Evolutionary conservation across 2,888 invertebrate genomes (phyloP).

Genomic region (Polydrusus tereticollis): DNA sequence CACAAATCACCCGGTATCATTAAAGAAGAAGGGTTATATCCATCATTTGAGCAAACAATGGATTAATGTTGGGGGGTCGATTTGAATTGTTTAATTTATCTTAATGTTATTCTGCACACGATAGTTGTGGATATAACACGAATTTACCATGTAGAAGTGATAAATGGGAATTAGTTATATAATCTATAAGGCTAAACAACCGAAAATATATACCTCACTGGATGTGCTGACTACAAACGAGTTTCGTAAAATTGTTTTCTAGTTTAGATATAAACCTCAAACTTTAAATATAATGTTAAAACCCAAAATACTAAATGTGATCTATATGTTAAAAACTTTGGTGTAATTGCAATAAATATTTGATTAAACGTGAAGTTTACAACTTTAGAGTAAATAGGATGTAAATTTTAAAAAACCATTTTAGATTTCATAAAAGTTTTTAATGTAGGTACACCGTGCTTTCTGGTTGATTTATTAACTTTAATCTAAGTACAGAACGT

Average conservation of each 20-base stretch:
- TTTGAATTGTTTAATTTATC: conserved; percentile 46
- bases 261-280: neutral
- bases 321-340: neutral
- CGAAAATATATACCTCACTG: conserved; percentile 10
- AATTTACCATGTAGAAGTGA: conserved; percentile 34
- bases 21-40: conserved; percentile 20
- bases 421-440: neutral
- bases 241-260: neutral
- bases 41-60: conserved; percentile 39
- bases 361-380: neutral
- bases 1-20: conserved; percentile 6
- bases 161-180: conserved; percentile 34
- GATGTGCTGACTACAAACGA: conserved; percentile 13
- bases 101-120: conserved; percentile 43
- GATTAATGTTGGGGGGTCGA: conserved; percentile 33
- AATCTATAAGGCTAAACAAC: conserved; percentile 14
- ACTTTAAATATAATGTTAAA: neutral
- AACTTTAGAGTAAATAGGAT: neutral
- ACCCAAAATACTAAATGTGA: neutral
- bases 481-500: no score
- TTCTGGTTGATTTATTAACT: neutral
- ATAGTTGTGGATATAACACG: conserved; percentile 34
- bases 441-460: neutral
- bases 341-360: neutral
- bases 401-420: neutral